Base-by-base conservation (phyloP, 2,888 invertebrate genomes). In the Oithona nana region DNA sequence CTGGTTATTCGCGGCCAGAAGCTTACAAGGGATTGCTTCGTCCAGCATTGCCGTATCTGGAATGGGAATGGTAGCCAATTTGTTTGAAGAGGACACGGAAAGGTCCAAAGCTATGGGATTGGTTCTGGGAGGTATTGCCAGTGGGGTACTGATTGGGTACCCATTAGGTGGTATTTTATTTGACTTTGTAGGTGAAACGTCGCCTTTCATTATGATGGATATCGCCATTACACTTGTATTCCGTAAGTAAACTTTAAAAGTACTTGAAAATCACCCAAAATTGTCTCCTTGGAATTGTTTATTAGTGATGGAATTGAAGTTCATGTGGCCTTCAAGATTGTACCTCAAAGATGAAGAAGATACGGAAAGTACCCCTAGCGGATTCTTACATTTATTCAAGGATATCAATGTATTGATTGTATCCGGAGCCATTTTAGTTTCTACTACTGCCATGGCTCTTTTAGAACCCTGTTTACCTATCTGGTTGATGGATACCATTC, bases 391-490 rank as follows among this genome's bases (percentile, higher is more conserved):
- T 6, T 71, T 85, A 22, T 70, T 84, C 1, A 75, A 76, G 59
- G 81, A 83, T 68, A 79, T 79, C 64, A 78, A 80, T 69, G 80
- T 83, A 26, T 64, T 72, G 26, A 68, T 74, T 11, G 72, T 72
- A 52, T 68, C 72, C 56, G 78, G 83, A 59, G 81, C 83, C 1
- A 83, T 88, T 66, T 83, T 83, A 75, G 74, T 84, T 30, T 84
- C 86, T 16, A 87, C 88, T 0, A 82, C 84, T 16, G 81, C 86
- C 0, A 85, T 88, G 82, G 84, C 88, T 0, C 81, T 86, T 66
- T 71, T 88, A 66, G 88, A 88, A 70, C 84, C 88, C 0, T 86
- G 86, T 65, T 75, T 88, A 20, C 88, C 88, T 0, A 80, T 87
- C 68, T 88, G 88, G 87, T 73, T 88, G 50, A 79, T 84, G 71